Evolutionary conservation across 2,113 vertebrate genomes (phyloP).

Genomic region (Picathartes gymnocephalus): DNA sequence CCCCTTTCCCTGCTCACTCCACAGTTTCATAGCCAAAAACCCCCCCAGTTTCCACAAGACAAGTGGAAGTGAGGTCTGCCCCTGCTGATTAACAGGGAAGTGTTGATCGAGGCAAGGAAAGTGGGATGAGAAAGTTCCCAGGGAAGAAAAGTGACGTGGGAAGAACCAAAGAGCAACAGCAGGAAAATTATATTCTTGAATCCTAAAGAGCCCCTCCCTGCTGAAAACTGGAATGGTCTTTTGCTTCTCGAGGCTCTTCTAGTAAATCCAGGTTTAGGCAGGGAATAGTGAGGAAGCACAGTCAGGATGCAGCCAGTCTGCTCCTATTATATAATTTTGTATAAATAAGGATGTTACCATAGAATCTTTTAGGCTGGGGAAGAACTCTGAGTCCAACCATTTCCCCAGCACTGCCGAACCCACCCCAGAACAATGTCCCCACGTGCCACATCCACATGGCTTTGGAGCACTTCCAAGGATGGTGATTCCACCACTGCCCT

Average conservation of each 20-base stretch:
- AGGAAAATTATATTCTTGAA: background rate
- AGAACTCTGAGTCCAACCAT: fast-evolving
- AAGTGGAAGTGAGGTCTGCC: background rate
- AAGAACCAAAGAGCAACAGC: background rate
- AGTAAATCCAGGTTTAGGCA: background rate
- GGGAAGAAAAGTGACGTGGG: background rate
- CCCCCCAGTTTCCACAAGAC: background rate
- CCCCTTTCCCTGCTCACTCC: background rate
- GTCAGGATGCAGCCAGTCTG: background rate
- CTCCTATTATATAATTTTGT: fast-evolving
- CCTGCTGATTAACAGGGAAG: background rate
- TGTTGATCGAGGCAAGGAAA: background rate
- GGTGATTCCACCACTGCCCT: background rate
- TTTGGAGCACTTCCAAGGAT: background rate
- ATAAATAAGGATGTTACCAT: background rate
- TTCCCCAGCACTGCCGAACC: background rate
- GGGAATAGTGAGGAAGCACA: background rate
- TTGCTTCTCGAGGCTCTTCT: background rate
- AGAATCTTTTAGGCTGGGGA: background rate
- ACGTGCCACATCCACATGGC: fast-evolving
- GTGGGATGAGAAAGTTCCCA: background rate
- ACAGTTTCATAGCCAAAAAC: background rate
- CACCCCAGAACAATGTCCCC: background rate
- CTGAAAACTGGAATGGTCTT: background rate
- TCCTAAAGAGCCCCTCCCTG: background rate